Conservation (phyloP, 2,113 vertebrate genomes). For the Myodes glareolus region DNA sequence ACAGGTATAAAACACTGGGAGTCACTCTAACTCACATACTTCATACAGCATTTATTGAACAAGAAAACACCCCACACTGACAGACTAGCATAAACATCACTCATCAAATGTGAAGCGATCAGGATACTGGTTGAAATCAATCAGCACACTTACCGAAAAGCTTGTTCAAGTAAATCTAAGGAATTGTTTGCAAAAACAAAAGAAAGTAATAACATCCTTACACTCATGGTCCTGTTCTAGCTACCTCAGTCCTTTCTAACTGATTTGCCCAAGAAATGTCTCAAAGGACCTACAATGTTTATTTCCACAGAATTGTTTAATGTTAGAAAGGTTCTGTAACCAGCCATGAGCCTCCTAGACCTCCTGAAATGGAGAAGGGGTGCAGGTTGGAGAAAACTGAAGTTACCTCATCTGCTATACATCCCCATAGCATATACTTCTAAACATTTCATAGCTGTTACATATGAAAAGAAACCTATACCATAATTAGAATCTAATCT, state of each 20-base stretch:
- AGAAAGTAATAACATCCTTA: neutral
- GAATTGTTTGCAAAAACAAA: conserved; percentile 34
- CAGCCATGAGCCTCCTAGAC: neutral
- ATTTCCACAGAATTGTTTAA: neutral
- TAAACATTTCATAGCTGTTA: neutral
- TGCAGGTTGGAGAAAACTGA: neutral
- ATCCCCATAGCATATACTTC: neutral
- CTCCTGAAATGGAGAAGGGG: neutral
- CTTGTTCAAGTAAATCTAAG: neutral
- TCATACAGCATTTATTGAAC: neutral
- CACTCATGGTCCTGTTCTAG: neutral
- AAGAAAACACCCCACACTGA: neutral
- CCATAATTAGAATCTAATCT: neutral
- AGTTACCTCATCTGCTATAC: neutral
- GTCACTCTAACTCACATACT: neutral
- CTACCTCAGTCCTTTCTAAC: neutral
- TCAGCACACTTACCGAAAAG: neutral
- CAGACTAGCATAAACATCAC: neutral
- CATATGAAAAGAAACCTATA: neutral
- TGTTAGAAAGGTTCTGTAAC: neutral
- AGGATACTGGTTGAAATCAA: neutral
- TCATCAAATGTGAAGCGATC: neutral
- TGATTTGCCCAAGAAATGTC: neutral
- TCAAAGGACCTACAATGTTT: neutral
- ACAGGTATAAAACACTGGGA: neutral